Conservation (phyloP, 2,797 vertebrate genomes). For the Cossypha caffra region DNA sequence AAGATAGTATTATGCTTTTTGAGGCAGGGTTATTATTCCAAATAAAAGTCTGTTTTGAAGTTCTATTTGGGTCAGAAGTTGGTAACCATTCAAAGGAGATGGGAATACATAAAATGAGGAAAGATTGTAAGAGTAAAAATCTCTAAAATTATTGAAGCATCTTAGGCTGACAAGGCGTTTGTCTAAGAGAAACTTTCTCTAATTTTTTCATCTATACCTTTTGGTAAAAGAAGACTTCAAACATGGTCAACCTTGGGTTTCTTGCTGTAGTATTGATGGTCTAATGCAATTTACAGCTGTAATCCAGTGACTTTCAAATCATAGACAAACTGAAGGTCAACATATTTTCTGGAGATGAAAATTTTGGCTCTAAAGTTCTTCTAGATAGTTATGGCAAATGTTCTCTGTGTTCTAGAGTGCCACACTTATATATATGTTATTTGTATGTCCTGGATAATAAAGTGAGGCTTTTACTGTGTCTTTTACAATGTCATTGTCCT, state of each 20-base stretch:
- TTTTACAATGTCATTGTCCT: not conserved
- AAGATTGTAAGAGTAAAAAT: not conserved
- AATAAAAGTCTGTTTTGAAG: conserved; percentile 30
- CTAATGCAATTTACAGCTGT: not conserved
- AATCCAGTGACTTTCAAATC: not conserved
- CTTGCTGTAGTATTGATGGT: not conserved
- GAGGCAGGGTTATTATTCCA: conserved; percentile 25
- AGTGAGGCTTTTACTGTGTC: not conserved
- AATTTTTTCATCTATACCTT: not conserved
- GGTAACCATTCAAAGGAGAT: not conserved
- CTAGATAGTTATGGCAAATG: not conserved
- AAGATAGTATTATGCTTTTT: conserved; percentile 26
- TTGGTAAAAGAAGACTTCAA: not conserved
- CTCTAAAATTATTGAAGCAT: not conserved
- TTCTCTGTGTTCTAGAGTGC: not conserved
- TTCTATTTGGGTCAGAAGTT: conserved; percentile 15
- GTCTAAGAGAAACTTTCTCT: not conserved
- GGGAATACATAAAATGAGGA: not conserved
- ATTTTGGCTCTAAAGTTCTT: not conserved
- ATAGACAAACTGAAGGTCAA: not conserved
- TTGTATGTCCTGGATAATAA: not conserved
- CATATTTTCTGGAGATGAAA: not conserved
- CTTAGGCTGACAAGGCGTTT: not conserved
- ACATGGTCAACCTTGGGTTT: rapidly evolving
- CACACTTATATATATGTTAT: not conserved